These are phyloP conservation scores for Pangasius krempfi DNA, from an alignment of 2,797 vertebrate genomes.

Conservation along the genomic window DNA sequence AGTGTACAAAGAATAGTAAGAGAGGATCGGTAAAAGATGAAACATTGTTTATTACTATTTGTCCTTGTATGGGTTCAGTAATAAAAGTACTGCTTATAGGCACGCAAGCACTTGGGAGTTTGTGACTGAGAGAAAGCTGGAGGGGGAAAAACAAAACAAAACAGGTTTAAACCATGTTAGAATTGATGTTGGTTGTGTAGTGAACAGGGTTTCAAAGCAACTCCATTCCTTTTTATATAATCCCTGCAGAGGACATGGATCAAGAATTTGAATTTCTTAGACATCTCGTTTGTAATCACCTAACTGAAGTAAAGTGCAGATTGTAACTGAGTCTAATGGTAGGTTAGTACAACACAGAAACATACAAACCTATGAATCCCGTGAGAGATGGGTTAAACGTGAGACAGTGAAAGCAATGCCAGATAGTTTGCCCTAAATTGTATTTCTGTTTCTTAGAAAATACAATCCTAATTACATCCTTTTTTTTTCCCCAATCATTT, in stretches of 20 bases:
- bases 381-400: background rate
- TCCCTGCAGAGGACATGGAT: background rate
- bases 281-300: background rate
- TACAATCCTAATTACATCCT: background rate
- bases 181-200: background rate
- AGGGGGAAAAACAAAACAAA: background rate
- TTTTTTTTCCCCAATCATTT: background rate
- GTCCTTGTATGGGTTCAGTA: background rate
- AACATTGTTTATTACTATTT: background rate
- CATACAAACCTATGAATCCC: background rate
- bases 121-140: background rate
- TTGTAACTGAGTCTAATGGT: background rate
- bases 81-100: background rate
- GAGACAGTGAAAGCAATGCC: background rate
- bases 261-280: background rate
- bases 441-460: background rate
- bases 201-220: background rate
- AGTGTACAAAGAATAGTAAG: background rate
- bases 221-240: background rate
- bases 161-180: background rate
- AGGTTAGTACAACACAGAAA: background rate
- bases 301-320: background rate
- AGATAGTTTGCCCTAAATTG: background rate
- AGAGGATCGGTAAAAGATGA: background rate
- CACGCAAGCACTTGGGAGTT: background rate